Percentiles rank a stretch among this genome's conserved stretches.
phyloP scores from a whole-genome alignment of 2,888 invertebrate genomes.

The Ariolimax columbianus region DNA sequence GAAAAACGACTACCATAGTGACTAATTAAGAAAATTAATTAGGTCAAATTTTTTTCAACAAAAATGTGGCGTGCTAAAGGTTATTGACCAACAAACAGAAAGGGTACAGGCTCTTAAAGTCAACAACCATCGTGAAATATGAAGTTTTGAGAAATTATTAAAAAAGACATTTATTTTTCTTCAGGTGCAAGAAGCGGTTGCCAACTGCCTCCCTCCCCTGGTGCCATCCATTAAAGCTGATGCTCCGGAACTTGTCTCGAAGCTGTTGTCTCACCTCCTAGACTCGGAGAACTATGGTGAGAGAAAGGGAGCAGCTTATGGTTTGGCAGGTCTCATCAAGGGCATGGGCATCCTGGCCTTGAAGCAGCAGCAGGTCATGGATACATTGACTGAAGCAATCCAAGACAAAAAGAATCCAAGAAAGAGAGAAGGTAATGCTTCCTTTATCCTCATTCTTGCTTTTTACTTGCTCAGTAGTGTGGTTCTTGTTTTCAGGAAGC shows the following conservation, averaged over 20 bases:
- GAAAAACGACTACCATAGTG: too few relatives aligned
- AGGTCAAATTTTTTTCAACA: too few relatives aligned
- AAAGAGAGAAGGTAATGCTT: slow-evolving; percentile 88
- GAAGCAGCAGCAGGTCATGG: slow-evolving; percentile 97
- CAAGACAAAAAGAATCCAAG: slow-evolving; percentile 98
- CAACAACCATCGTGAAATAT: too few relatives aligned
- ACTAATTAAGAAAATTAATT: too few relatives aligned
- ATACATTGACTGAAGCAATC: slow-evolving; percentile 92
- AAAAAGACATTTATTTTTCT: slow-evolving; percentile 43
- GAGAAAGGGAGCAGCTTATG: slow-evolving; percentile 92
- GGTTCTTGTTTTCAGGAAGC: too few relatives aligned
- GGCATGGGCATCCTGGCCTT: slow-evolving; percentile 96
- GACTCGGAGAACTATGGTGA: slow-evolving; percentile 78
- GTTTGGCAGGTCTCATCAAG: slow-evolving; percentile 95
- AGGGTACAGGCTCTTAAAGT: too few relatives aligned
- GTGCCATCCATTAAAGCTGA: slow-evolving; percentile 95
- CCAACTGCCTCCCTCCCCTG: slow-evolving; percentile 95
- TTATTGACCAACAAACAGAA: too few relatives aligned
- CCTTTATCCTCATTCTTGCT: too few relatives aligned
- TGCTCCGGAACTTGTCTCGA: slow-evolving; percentile 91
- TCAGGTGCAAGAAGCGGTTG: slow-evolving; percentile 96
- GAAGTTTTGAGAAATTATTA: too few relatives aligned
- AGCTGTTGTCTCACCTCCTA: slow-evolving; percentile 82
- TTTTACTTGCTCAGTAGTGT: too few relatives aligned
- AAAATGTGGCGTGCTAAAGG: too few relatives aligned